A percentile compares a stretch with the other conserved stretches of the same genome.
phyloP scores from a whole-genome alignment of 2,113 vertebrate species.

The Mohoua ochrocephala region DNA sequence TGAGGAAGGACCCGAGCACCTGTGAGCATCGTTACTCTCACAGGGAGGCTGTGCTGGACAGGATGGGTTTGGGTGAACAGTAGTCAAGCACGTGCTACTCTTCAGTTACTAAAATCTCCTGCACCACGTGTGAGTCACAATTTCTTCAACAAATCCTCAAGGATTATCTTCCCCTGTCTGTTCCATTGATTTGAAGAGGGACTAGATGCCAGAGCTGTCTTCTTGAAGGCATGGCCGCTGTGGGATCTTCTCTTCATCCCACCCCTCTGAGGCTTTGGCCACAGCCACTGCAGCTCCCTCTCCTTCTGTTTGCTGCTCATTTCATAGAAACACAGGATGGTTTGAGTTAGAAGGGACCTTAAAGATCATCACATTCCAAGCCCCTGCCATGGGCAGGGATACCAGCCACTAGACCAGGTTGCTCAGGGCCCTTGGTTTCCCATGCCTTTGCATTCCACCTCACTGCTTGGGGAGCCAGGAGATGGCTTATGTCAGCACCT shows the following conservation, averaged over 20 bases:
- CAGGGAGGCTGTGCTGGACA: background rate
- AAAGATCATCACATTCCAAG: background rate
- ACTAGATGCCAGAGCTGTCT: background rate
- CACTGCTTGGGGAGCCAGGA: background rate
- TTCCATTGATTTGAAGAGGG: background rate
- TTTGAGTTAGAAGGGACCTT: background rate
- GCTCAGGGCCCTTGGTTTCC: background rate
- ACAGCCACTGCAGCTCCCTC: background rate
- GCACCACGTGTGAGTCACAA: rapidly evolving
- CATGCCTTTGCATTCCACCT: background rate
- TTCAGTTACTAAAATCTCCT: background rate
- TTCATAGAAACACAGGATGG: background rate
- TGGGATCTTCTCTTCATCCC: background rate
- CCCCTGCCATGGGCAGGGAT: background rate
- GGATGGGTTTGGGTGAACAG: background rate
- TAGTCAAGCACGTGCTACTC: rapidly evolving
- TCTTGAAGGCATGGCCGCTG: background rate
- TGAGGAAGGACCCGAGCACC: background rate
- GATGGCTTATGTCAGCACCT: constrained; percentile 23
- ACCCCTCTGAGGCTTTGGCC: background rate
- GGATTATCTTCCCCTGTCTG: background rate
- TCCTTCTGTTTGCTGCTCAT: background rate
- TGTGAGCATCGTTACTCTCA: rapidly evolving
- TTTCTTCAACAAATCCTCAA: background rate
- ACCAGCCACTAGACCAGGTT: background rate